phyloP scores from a whole-genome alignment of 2,797 vertebrate genomes.

The Gastrophryne carolinensis region DNA sequence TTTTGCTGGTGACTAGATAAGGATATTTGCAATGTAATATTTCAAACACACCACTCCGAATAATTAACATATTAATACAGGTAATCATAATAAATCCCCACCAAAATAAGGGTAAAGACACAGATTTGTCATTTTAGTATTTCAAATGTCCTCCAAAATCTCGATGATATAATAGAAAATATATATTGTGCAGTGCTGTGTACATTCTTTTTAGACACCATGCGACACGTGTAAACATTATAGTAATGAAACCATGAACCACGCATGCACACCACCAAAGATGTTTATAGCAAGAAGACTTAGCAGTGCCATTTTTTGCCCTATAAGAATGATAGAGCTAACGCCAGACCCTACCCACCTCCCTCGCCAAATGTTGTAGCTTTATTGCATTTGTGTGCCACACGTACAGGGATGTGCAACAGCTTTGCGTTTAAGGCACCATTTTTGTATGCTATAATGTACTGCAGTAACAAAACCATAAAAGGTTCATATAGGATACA shows the following conservation, averaged over 20 bases:
- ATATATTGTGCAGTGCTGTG: slow-evolving; percentile 49
- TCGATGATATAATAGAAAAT: slow-evolving; percentile 50
- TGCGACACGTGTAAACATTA: slow-evolving; percentile 65
- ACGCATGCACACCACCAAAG: slow-evolving; percentile 64
- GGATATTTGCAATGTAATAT: neutral
- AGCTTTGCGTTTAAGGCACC: slow-evolving; percentile 88
- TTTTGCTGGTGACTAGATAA: slow-evolving; percentile 66
- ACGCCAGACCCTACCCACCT: slow-evolving; percentile 45
- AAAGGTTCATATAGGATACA: slow-evolving; percentile 18
- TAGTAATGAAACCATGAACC: slow-evolving; percentile 64
- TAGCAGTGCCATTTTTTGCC: too few species aligned
- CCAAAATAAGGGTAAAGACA: slow-evolving; percentile 61
- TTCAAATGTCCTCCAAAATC: slow-evolving; percentile 50
- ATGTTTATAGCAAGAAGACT: slow-evolving; percentile 55
- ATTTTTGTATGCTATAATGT: slow-evolving; percentile 69
- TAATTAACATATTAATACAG: slow-evolving; percentile 30
- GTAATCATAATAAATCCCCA: slow-evolving; percentile 51
- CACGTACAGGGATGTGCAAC: slow-evolving; percentile 66
- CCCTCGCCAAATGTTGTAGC: slow-evolving; percentile 52
- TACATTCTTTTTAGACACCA: slow-evolving; percentile 54
- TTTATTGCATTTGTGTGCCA: slow-evolving; percentile 62
- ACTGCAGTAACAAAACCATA: slow-evolving; percentile 12
- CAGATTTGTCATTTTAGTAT: slow-evolving; percentile 49
- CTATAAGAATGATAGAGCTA: slow-evolving; percentile 50
- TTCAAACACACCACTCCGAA: neutral